phyloP scores from a whole-genome alignment of 2,888 invertebrate species.

The Bellardia pandia region DNA sequence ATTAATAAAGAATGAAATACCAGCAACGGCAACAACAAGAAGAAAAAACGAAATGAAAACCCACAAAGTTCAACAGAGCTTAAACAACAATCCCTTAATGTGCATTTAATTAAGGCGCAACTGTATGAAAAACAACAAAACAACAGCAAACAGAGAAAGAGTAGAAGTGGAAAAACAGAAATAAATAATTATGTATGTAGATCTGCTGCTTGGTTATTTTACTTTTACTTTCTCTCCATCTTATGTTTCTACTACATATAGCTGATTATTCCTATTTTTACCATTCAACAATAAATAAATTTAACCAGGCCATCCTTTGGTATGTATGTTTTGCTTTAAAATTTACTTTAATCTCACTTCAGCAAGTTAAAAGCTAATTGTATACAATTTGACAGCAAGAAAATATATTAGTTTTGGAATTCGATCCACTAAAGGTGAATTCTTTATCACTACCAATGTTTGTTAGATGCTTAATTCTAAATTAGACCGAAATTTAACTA shows the following conservation, averaged over 20 bases:
- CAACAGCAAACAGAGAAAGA: slow-evolving; percentile 16
- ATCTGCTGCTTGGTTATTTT: neutral
- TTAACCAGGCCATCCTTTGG: too few relatives aligned
- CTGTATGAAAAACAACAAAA: slow-evolving; percentile 50
- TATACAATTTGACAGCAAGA: too few relatives aligned
- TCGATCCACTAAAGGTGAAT: too few relatives aligned
- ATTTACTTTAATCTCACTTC: too few relatives aligned
- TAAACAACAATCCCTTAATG: slow-evolving; percentile 69
- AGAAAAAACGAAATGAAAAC: slow-evolving; percentile 55
- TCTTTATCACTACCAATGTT: too few relatives aligned
- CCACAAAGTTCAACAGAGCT: slow-evolving; percentile 71
- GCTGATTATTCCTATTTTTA: slow-evolving; percentile 31
- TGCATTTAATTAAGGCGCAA: slow-evolving; percentile 74
- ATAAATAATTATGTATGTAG: slow-evolving; percentile 50
- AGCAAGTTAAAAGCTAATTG: too few relatives aligned
- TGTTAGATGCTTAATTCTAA: too few relatives aligned
- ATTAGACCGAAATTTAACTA: too few relatives aligned
- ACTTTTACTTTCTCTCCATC: neutral
- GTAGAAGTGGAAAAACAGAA: slow-evolving; percentile 1
- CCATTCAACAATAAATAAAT: neutral
- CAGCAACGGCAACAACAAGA: slow-evolving; percentile 7
- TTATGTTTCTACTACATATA: slow-evolving; percentile 2
- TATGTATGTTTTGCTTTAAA: too few relatives aligned
- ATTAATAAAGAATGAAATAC: slow-evolving; percentile 4
- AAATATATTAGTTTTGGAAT: too few relatives aligned